These are phyloP conservation scores for Brachionus asplanchnoidis DNA, from an alignment of 1,140 invertebrate species.

Conservation along the genomic window DNA sequence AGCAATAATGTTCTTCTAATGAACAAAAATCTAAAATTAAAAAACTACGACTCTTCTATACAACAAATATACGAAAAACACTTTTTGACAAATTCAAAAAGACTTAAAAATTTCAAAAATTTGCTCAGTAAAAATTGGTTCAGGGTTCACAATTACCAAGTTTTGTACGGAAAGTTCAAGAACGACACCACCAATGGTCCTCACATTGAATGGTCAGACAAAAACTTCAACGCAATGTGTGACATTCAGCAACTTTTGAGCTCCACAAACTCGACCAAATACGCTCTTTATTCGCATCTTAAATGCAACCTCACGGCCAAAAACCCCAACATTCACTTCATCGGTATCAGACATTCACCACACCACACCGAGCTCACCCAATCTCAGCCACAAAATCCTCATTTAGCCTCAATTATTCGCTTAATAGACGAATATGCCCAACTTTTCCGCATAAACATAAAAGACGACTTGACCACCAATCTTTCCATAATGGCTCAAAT, in stretches of 20 bases:
- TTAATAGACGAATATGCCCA: not conserved
- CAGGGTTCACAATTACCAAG: not conserved
- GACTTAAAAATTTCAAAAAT: conserved; percentile 25
- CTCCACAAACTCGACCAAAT: not conserved
- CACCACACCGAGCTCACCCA: not conserved
- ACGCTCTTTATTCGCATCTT: not conserved
- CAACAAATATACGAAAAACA: conserved; percentile 18
- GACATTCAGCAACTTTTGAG: not conserved
- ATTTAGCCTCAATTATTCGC: not conserved
- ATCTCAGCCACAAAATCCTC: not conserved
- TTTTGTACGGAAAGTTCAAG: conserved; percentile 7
- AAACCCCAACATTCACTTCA: conserved; percentile 5
- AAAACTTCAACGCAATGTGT: not conserved
- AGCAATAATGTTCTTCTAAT: not conserved
- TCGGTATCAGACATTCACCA: conserved; percentile 1
- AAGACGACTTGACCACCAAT: not conserved
- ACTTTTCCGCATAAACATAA: not conserved
- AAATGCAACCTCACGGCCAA: not conserved
- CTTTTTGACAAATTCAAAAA: not conserved
- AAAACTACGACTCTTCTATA: not conserved
- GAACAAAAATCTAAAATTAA: conserved; percentile 1
- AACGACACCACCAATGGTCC: not conserved
- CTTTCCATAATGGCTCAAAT: not conserved
- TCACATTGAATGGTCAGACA: conserved; percentile 1
- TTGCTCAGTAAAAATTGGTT: not conserved